phyloP scores from a whole-genome alignment of 2,797 vertebrate species.

The Chelon auratus region DNA sequence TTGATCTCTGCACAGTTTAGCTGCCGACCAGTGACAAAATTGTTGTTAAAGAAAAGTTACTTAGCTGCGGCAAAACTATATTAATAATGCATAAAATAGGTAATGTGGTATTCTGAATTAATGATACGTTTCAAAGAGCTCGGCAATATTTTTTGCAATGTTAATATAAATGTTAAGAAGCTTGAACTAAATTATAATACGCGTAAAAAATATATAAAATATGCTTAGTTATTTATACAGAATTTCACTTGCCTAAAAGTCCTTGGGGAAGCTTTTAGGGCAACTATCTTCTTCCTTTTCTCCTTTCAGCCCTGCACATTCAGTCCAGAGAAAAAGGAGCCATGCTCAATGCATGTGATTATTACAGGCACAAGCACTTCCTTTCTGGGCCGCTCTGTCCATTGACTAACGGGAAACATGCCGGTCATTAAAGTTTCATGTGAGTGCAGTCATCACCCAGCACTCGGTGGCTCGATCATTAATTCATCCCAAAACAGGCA shows the following conservation, averaged over 20 bases:
- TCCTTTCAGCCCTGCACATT: slow-evolving; percentile 34
- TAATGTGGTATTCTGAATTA: slow-evolving; percentile 20
- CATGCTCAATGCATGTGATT: slow-evolving; percentile 33
- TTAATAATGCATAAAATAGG: slow-evolving; percentile 44
- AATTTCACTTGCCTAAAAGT: slow-evolving; percentile 45
- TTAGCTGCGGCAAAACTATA: slow-evolving; percentile 9
- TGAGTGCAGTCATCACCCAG: slow-evolving; percentile 65
- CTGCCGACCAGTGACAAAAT: neutral
- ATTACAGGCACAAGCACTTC: slow-evolving; percentile 58
- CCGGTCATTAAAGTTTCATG: slow-evolving; percentile 74
- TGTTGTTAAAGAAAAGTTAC: slow-evolving; percentile 25
- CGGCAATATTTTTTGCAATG: slow-evolving; percentile 20
- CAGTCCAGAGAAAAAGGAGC: slow-evolving; percentile 32
- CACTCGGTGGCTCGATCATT: slow-evolving; percentile 69
- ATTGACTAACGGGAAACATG: slow-evolving; percentile 74
- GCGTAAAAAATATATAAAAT: slow-evolving; percentile 46
- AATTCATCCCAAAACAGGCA: slow-evolving; percentile 72
- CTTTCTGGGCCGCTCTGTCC: slow-evolving; percentile 53
- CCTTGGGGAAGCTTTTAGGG: slow-evolving; percentile 38
- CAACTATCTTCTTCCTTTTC: slow-evolving; percentile 47
- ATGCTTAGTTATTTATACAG: slow-evolving; percentile 50
- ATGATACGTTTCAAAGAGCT: slow-evolving; percentile 15
- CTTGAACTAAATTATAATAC: slow-evolving; percentile 44
- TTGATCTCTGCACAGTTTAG: no score
- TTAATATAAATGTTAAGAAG: slow-evolving; percentile 45